Evolutionary conservation across 1,140 invertebrate genomes (phyloP), one percentile per base, ranked within the genome.

Genomic region (Ladona fulva): DNA sequence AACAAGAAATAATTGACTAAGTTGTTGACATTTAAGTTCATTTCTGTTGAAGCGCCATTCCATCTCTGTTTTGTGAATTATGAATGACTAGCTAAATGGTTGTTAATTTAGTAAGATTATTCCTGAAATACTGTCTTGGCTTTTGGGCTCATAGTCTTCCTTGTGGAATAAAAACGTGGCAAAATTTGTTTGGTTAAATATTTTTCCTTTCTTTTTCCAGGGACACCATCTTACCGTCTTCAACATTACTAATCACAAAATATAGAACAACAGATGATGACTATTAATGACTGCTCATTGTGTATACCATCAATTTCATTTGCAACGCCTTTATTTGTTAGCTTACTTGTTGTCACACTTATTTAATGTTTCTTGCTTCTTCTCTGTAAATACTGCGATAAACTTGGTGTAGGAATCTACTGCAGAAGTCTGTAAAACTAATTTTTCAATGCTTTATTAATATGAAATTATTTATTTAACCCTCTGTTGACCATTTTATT

Each of bases 191-290:
- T 66, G 52, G 52, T 66, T 66, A 66, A 66, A 66, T 66, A 66
- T 66, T 66, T 66, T 66, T 66, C 52, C 52, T 29, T 78, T 78
- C 74, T 79, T 77, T 74, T 79, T 80, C 78, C 79, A 80, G 79
- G 79, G 78, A 77, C 79, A 42, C 77, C 79, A 77, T 76, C 78
- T 74, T 80, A 80, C 76, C 76, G 78, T 76, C 78, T 79, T 37
- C 78, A 78, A 80, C 75, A 80, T 76, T 80, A 80, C 75, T 79
- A 78, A 79, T 73, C 25, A 24, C 42, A 66, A 66, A 6, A 66
- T 6, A 66, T 66, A 19, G 74, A 42, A 6, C 24, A 1, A 25
- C 52, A 66, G n/a, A 66, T 66, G 16, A 66, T 66, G 52, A 66
- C 52, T 66, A 5, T 19, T 19, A 5, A 19, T 66, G 52, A 66